phyloP scores from a whole-genome alignment of 37 sponge, comb jelly and placozoan genomes.

The Oopsacas minuta region DNA sequence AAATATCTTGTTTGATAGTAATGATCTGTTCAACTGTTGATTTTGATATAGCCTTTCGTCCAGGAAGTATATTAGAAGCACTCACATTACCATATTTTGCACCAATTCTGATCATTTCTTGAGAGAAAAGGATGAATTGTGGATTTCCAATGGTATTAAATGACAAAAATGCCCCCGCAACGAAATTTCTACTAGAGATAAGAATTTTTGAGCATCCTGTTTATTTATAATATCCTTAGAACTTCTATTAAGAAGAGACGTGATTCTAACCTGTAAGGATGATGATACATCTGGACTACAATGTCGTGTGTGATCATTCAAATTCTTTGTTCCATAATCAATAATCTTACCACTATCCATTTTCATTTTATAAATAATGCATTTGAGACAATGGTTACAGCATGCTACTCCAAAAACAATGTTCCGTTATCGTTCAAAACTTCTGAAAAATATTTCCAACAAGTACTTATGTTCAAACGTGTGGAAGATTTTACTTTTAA shows the following conservation, averaged over 20 bases:
- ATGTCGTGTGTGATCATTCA: not conserved
- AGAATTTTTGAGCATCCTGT: not conserved
- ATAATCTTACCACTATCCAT: not conserved
- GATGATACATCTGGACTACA: slow-evolving; percentile 15
- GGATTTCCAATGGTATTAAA: slow-evolving; percentile 16
- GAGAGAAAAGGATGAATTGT: slow-evolving; percentile 11
- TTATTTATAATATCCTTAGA: not conserved
- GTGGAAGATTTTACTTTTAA: slow-evolving; percentile 15
- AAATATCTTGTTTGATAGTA: slow-evolving; percentile 7
- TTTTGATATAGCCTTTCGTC: slow-evolving; percentile 13
- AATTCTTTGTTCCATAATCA: slow-evolving; percentile 19
- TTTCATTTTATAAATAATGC: slow-evolving; percentile 10
- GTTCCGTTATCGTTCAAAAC: slow-evolving; percentile 8
- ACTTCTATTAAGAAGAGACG: not conserved
- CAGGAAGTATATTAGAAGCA: slow-evolving; percentile 5
- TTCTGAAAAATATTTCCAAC: slow-evolving; percentile 13
- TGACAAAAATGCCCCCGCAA: slow-evolving; percentile 13
- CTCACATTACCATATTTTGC: slow-evolving; percentile 17
- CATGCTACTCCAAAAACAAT: slow-evolving; percentile 17
- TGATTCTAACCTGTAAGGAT: not conserved
- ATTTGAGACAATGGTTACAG: slow-evolving; percentile 4
- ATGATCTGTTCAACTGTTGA: slow-evolving; percentile 9
- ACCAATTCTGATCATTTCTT: slow-evolving; percentile 20
- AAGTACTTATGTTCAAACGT: not conserved
- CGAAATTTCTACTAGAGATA: slow-evolving; percentile 2